phyloP scores from a whole-genome alignment of 2,797 vertebrate species.

The Urosaurus nigricauda region DNA sequence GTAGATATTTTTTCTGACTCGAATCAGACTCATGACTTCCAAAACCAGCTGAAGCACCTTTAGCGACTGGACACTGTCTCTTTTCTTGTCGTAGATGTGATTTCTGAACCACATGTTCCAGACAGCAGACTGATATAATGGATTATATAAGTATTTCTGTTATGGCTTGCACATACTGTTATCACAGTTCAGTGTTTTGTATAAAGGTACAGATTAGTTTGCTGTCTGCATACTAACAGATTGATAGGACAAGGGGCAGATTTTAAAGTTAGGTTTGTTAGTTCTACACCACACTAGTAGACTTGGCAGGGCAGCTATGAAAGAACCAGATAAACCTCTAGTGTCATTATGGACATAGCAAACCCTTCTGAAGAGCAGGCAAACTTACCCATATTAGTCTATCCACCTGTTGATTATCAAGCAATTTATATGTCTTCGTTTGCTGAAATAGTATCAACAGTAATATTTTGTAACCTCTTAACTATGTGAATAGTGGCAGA shows the following conservation, averaged over 20 bases:
- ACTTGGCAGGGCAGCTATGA: too few relatives aligned
- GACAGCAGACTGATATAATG: not conserved
- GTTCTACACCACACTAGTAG: too few relatives aligned
- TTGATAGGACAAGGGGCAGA: not conserved
- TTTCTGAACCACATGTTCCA: not conserved
- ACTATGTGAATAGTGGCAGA: not conserved
- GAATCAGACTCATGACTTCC: not conserved
- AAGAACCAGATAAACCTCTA: too few relatives aligned
- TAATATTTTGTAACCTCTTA: not conserved
- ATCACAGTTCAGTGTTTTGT: not conserved
- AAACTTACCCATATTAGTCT: not conserved
- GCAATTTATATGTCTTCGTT: not conserved
- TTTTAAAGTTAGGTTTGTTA: not conserved
- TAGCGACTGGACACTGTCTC: not conserved
- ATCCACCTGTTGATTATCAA: not conserved
- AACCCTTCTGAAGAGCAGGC: not conserved
- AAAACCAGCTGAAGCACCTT: not conserved
- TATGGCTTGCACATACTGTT: not conserved
- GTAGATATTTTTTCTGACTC: not conserved
- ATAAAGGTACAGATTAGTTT: not conserved
- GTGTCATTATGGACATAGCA: slow-evolving; percentile 1
- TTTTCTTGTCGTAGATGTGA: not conserved
- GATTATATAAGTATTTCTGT: not conserved
- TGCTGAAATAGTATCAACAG: not conserved
- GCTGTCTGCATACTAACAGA: not conserved